Evolutionary conservation across 2,113 vertebrate species (phyloP).

Genomic region (Acanthisitta chloris): DNA sequence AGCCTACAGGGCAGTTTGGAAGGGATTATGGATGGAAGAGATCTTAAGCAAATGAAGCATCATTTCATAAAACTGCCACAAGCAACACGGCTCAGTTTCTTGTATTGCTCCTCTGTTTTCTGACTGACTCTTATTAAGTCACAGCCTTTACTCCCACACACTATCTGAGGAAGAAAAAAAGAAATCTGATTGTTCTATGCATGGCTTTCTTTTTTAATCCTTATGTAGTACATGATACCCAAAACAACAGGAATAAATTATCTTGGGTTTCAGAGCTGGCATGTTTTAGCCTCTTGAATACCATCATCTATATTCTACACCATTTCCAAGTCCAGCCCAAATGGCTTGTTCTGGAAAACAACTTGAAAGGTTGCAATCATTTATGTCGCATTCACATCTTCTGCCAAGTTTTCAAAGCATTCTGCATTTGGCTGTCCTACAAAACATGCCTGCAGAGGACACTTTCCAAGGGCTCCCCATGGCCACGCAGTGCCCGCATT

Average conservation of each 20-base stretch:
- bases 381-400: background rate
- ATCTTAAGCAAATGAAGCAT: background rate
- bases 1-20: background rate
- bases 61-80: background rate
- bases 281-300: background rate
- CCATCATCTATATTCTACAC: background rate
- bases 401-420: background rate
- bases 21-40: background rate
- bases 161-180: background rate
- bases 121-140: background rate
- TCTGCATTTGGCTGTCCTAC: background rate
- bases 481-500: background rate
- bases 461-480: background rate
- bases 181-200: background rate
- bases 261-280: background rate
- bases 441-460: background rate
- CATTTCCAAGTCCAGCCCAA: background rate
- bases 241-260: slow-evolving; percentile 29
- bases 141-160: background rate
- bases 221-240: background rate
- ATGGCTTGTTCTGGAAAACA: background rate
- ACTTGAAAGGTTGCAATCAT: background rate
- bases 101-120: background rate
- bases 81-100: background rate
- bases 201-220: background rate